These are phyloP conservation scores for Chunga burmeisteri DNA, from an alignment of 2,113 vertebrate species.

Conservation along the genomic window DNA sequence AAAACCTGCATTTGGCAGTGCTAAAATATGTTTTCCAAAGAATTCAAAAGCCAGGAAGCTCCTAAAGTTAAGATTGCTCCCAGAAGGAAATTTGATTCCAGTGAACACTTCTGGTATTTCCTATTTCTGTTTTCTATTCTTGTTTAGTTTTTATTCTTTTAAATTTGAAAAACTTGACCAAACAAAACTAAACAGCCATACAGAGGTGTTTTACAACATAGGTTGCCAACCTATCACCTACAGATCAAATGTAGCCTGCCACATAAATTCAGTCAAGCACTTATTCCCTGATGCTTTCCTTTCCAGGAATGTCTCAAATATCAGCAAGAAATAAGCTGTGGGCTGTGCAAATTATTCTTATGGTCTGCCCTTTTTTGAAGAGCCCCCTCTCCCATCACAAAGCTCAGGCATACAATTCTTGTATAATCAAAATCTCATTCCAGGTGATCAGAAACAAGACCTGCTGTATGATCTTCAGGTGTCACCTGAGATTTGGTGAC, in stretches of 20 bases:
- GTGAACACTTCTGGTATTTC: constrained; percentile 58
- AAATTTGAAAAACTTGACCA: constrained; percentile 53
- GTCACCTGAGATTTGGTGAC: background rate
- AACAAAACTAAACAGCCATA: constrained; percentile 25
- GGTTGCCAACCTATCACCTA: constrained; percentile 51
- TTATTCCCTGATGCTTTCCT: background rate
- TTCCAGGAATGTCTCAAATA: constrained; percentile 27
- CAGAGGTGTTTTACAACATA: constrained; percentile 51
- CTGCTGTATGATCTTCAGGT: background rate
- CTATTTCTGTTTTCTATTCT: constrained; percentile 65
- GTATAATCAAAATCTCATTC: background rate
- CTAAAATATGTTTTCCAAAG: constrained; percentile 42
- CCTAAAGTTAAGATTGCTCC: constrained; percentile 56
- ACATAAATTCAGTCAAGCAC: constrained; percentile 28
- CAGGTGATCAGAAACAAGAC: background rate
- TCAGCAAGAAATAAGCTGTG: background rate
- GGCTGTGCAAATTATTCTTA: background rate
- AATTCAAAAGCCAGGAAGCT: constrained; percentile 58
- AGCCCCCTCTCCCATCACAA: background rate
- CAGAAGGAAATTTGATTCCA: constrained; percentile 58
- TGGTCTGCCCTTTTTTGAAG: background rate
- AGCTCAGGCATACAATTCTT: background rate
- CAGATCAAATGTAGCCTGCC: constrained; percentile 22
- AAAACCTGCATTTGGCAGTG: constrained; percentile 2
- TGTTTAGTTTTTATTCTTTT: constrained; percentile 55